Percentiles rank a stretch among this genome's conserved stretches.
Conservation (phyloP, 2,888 invertebrate genomes). For the Ectemnius lituratus region DNA sequence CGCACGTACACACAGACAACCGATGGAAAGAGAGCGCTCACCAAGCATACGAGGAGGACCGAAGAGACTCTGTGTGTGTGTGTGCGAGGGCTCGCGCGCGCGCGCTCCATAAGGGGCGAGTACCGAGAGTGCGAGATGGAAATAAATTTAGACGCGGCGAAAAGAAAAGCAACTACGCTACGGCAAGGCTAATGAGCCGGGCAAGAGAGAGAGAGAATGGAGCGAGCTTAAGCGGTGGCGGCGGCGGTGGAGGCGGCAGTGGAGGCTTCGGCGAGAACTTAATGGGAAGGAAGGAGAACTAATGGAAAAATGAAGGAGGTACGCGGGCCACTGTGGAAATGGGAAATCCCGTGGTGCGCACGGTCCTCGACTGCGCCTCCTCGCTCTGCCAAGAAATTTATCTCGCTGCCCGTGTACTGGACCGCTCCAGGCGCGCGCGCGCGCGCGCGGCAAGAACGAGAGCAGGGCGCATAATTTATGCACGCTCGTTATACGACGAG, state of each 20-base stretch:
- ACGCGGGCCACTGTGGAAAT: too few relatives aligned
- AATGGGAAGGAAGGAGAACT: background rate
- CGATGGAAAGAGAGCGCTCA: constrained; percentile 5
- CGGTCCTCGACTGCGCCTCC: background rate
- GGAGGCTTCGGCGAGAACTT: background rate
- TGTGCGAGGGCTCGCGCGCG: constrained; percentile 2
- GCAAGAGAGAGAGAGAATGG: background rate
- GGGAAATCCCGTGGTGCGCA: background rate
- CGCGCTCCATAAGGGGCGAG: constrained; percentile 6
- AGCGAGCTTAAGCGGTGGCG: background rate
- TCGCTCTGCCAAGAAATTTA: constrained; percentile 52
- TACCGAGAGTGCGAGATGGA: constrained; percentile 4
- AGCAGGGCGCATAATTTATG: constrained; percentile 67
- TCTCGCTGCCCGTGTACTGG: constrained; percentile 38
- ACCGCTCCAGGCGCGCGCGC: constrained; percentile 28
- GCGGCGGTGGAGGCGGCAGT: background rate
- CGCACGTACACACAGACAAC: constrained; percentile 18
- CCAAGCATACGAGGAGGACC: constrained; percentile 24
- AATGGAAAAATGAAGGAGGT: background rate
- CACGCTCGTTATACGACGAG: constrained; percentile 64
- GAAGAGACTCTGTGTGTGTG: constrained; percentile 13
- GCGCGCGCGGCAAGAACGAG: constrained; percentile 36
- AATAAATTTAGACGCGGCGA: constrained; percentile 7
- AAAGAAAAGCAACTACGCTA: constrained; percentile 1
- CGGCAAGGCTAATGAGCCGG: background rate